phyloP scores from a whole-genome alignment of 2,888 invertebrate species.

The Biston stratarius region DNA sequence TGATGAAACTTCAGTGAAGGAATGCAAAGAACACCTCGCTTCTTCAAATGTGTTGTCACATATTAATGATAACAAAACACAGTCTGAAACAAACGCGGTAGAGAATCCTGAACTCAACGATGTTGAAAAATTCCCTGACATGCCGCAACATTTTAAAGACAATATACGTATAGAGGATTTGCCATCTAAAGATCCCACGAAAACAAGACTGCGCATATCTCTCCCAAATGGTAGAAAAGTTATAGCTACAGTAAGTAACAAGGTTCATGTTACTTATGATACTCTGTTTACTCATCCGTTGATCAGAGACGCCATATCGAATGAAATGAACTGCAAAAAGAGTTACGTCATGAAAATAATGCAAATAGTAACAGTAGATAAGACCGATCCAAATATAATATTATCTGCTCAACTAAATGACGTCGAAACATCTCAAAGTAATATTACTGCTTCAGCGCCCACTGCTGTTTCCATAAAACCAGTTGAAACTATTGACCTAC shows the following conservation, averaged over 20 bases:
- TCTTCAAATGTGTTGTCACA: neutral
- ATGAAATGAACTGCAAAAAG: constrained; percentile 50
- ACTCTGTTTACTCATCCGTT: constrained; percentile 64
- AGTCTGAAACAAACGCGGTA: neutral
- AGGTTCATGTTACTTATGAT: constrained; percentile 59
- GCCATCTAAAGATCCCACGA: constrained; percentile 52
- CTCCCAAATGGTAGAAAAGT: constrained; percentile 68
- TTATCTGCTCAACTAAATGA: constrained; percentile 52
- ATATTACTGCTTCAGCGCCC: constrained; percentile 2
- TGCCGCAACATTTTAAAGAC: constrained; percentile 50
- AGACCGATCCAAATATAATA: constrained; percentile 46
- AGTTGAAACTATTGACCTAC: constrained; percentile 70
- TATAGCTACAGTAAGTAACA: constrained; percentile 70
- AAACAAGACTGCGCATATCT: constrained; percentile 62
- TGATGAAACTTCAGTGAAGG: neutral
- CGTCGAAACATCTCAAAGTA: constrained; percentile 40
- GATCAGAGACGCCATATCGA: constrained; percentile 60
- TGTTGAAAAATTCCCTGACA: constrained; percentile 17
- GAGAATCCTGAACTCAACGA: neutral
- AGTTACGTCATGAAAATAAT: constrained; percentile 68
- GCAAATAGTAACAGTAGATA: constrained; percentile 52
- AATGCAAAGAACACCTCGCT: neutral
- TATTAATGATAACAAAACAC: neutral
- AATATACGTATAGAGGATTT: constrained; percentile 62
- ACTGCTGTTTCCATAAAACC: constrained; percentile 11